phyloP scores from a whole-genome alignment of 2,113 vertebrate species.

The Chrysemys picta region DNA sequence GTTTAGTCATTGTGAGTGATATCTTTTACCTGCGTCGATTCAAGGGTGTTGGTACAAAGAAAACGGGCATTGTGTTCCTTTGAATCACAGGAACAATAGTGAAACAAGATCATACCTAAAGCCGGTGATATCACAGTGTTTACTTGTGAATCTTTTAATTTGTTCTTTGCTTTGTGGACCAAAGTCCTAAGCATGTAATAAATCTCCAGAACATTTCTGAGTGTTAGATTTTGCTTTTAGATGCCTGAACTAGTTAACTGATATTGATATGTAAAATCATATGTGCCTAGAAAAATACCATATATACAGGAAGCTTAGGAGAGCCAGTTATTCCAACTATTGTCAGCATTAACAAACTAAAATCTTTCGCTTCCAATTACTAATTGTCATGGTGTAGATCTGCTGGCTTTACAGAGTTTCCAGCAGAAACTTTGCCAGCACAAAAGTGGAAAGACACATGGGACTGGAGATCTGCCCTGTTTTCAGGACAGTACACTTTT shows the following conservation, averaged over 20 bases:
- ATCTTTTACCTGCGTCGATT: slow-evolving; percentile 29
- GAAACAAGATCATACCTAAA: background rate
- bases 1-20: slow-evolving; percentile 12
- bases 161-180: background rate
- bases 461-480: background rate
- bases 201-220: background rate
- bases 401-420: background rate
- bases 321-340: background rate
- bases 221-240: background rate
- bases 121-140: background rate
- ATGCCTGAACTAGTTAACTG: background rate
- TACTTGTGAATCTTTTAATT: background rate
- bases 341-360: background rate
- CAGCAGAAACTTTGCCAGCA: background rate
- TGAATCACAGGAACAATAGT: slow-evolving; percentile 27
- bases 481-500: background rate
- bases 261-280: background rate
- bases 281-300: background rate
- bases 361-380: background rate
- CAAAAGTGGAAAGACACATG: background rate
- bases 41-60: slow-evolving; percentile 5
- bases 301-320: background rate
- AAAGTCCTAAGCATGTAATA: background rate
- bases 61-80: background rate
- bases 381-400: background rate